Evolutionary conservation across 1,140 invertebrate species (phyloP).

Genomic region (Ctenoplectra terminalis): DNA sequence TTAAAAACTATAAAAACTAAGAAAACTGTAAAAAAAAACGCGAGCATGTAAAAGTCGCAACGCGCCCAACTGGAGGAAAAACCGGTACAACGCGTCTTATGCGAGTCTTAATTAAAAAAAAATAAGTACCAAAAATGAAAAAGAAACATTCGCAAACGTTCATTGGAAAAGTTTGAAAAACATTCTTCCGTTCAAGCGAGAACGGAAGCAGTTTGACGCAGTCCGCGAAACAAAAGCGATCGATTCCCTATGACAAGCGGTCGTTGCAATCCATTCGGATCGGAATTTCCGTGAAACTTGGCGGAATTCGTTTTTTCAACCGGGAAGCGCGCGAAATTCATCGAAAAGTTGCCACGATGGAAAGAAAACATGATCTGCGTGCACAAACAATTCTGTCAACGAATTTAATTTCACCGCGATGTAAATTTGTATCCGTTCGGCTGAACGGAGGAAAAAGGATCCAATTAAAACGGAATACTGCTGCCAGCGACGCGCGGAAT

Average conservation of each 20-base stretch:
- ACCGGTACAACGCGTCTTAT: too few relatives aligned
- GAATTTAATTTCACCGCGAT: constrained; percentile 49
- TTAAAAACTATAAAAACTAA: too few relatives aligned
- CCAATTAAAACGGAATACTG: constrained; percentile 41
- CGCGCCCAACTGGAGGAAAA: too few relatives aligned
- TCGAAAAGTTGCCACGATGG: constrained; percentile 2
- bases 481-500: background rate
- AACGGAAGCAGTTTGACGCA: background rate
- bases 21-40: too few relatives aligned
- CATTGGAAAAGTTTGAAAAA: background rate
- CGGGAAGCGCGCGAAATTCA: constrained; percentile 22
- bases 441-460: constrained; percentile 26
- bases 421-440: constrained; percentile 46
- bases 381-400: constrained; percentile 52
- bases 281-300: constrained; percentile 25
- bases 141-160: too few relatives aligned
- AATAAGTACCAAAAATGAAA: background rate
- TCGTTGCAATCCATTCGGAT: constrained; percentile 9
- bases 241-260: constrained; percentile 10
- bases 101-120: too few relatives aligned
- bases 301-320: constrained; percentile 24
- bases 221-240: constrained; percentile 30
- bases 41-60: too few relatives aligned
- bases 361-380: constrained; percentile 42
- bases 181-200: background rate